phyloP scores from a whole-genome alignment of 2,113 vertebrate genomes.

The Corythoichthys haematopterus region DNA sequence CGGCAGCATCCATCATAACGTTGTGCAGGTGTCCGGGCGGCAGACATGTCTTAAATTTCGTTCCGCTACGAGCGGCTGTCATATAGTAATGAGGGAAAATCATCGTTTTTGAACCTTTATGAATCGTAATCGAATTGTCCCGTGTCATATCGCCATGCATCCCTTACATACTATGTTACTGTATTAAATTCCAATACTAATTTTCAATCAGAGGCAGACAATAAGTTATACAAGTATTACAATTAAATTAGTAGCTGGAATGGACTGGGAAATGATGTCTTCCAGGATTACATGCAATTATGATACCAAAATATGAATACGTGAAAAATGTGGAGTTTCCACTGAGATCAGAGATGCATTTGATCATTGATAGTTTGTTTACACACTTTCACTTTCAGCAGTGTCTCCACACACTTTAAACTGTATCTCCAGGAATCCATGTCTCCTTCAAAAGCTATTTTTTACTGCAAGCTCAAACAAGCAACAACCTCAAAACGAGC shows the following conservation, averaged over 20 bases:
- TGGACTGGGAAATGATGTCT: not conserved
- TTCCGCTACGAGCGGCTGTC: too few species aligned
- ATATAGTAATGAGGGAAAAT: too few species aligned
- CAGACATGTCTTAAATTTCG: too few species aligned
- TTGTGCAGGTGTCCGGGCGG: too few species aligned
- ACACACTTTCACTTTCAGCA: not conserved
- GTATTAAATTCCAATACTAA: too few species aligned
- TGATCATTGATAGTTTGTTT: not conserved
- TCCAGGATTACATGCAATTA: not conserved
- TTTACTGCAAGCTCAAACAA: conserved; percentile 33
- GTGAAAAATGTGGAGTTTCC: not conserved
- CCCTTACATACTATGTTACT: too few species aligned
- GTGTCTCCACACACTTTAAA: not conserved
- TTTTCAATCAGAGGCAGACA: too few species aligned
- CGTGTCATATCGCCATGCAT: too few species aligned
- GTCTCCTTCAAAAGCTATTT: conserved; percentile 36
- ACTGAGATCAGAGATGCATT: not conserved
- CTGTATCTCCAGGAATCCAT: not conserved
- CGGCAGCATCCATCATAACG: too few species aligned
- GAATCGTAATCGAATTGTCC: too few species aligned
- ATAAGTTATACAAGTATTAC: not conserved
- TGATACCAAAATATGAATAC: not conserved
- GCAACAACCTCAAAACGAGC: conserved; percentile 23
- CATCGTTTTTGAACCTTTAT: too few species aligned
- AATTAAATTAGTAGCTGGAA: not conserved